A percentile compares a stretch with the other conserved stretches of the same genome.
phyloP scores from a whole-genome alignment of 2,113 vertebrate species.

The Agapornis roseicollis region DNA sequence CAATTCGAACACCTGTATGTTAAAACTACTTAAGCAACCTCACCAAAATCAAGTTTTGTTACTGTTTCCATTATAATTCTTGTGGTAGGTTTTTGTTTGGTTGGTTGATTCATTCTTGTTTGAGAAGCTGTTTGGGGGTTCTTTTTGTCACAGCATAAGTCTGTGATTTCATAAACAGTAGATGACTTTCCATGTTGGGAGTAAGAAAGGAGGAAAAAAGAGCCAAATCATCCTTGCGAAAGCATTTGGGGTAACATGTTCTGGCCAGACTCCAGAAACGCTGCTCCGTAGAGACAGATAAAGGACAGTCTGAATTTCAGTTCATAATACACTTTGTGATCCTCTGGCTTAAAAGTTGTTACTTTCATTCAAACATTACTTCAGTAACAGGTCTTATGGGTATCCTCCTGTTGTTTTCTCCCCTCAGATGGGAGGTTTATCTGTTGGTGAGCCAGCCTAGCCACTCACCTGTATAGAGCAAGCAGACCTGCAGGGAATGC shows the following conservation, averaged over 20 bases:
- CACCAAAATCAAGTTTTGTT: background rate
- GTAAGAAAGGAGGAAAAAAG: background rate
- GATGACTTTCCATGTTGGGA: background rate
- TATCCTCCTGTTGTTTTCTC: background rate
- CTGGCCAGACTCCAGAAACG: background rate
- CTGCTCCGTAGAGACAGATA: background rate
- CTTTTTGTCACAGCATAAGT: background rate
- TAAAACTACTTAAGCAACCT: background rate
- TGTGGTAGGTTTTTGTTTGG: background rate
- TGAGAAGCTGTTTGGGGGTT: background rate
- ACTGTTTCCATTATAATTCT: background rate
- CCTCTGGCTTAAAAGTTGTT: background rate
- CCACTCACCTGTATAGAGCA: background rate
- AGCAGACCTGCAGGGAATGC: background rate
- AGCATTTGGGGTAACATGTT: background rate
- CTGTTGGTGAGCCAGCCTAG: background rate
- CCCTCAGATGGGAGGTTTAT: background rate
- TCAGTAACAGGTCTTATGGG: background rate
- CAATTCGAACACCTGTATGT: background rate
- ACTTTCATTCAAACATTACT: background rate
- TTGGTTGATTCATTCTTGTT: background rate
- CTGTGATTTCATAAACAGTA: background rate
- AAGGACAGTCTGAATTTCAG: background rate
- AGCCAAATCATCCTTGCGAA: background rate
- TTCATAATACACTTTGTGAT: background rate